Evolutionary conservation across 2,888 invertebrate genomes (phyloP).

Genomic region (Sturmia bella): DNA sequence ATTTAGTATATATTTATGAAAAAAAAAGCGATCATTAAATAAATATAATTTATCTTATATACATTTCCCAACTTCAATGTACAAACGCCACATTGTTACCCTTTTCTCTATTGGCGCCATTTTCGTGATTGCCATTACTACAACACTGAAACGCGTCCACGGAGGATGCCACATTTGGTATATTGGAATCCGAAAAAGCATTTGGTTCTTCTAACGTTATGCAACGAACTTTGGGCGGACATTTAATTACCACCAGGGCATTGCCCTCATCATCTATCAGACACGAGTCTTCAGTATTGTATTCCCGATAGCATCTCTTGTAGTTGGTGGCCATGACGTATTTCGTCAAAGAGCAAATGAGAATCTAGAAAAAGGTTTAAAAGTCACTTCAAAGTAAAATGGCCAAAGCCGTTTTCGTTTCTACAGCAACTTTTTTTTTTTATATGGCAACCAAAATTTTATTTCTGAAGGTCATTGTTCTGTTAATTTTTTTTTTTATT

Average conservation of each 20-base stretch:
- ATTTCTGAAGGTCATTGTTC: too few species aligned
- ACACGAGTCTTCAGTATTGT: constrained; percentile 69
- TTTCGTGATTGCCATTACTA: constrained; percentile 38
- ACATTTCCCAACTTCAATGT: too few species aligned
- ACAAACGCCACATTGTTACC: too few species aligned
- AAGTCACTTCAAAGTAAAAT: neutral
- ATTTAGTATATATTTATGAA: too few species aligned
- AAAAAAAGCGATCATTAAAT: too few species aligned
- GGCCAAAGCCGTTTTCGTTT: too few species aligned
- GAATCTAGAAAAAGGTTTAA: constrained; percentile 65
- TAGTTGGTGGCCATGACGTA: constrained; percentile 74
- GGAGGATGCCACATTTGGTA: constrained; percentile 45
- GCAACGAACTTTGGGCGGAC: constrained; percentile 76
- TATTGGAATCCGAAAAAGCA: constrained; percentile 65
- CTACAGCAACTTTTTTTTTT: too few species aligned
- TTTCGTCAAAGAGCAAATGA: constrained; percentile 74
- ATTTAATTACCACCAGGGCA: constrained; percentile 76
- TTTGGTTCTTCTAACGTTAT: constrained; percentile 74
- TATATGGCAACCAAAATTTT: too few species aligned
- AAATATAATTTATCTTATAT: too few species aligned
- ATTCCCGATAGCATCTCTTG: constrained; percentile 63
- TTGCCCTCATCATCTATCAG: constrained; percentile 75
- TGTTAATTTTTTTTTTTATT: too few species aligned
- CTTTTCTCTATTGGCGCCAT: neutral
- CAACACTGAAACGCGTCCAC: constrained; percentile 51